These are phyloP conservation scores for Catharus bicknelli DNA, from an alignment of 2,113 vertebrate genomes.

Conservation along the genomic window DNA sequence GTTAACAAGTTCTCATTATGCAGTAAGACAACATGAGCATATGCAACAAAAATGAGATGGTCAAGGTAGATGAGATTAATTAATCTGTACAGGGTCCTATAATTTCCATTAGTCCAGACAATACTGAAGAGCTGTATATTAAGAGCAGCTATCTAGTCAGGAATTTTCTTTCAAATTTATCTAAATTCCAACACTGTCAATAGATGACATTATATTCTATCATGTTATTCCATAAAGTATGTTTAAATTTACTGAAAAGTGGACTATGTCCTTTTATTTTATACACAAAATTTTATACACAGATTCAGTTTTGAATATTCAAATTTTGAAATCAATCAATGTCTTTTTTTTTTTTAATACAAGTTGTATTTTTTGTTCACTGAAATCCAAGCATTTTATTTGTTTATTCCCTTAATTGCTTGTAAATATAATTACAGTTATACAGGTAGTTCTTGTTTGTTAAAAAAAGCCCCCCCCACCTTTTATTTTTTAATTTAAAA, in stretches of 20 bases:
- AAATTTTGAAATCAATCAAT: not conserved
- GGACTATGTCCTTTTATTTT: not conserved
- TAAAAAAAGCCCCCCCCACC: rapidly evolving
- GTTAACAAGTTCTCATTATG: not conserved
- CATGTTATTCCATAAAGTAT: not conserved
- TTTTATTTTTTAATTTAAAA: not conserved
- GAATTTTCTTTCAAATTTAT: not conserved
- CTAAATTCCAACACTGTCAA: not conserved
- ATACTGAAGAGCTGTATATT: not conserved
- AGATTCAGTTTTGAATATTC: not conserved
- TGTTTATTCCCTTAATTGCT: not conserved
- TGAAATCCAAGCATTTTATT: not conserved
- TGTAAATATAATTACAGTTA: not conserved
- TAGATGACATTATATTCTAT: not conserved
- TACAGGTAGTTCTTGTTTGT: not conserved
- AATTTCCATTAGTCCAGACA: not conserved
- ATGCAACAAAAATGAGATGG: not conserved
- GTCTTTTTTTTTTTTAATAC: not conserved
- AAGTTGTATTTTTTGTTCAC: not conserved
- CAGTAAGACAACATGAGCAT: not conserved
- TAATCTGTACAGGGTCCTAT: not conserved
- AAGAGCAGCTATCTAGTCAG: not conserved
- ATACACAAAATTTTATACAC: not conserved
- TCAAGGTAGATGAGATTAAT: not conserved
- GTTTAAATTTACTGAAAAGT: not conserved